Percentiles rank a stretch among this genome's conserved stretches.
Evolutionary conservation across 2,113 vertebrate genomes (phyloP).

Genomic region (Smithornis capensis): DNA sequence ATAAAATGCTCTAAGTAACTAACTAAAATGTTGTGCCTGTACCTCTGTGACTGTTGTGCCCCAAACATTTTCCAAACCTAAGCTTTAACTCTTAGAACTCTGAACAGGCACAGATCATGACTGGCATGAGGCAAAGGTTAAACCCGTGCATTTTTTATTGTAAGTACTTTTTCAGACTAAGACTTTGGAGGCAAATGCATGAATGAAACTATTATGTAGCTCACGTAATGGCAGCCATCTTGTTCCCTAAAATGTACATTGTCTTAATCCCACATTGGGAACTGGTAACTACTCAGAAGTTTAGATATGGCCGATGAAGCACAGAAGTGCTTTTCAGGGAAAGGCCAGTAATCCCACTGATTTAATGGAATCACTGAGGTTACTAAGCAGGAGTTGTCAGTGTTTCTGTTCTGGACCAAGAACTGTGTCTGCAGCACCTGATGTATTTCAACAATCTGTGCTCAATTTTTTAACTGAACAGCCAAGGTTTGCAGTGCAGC

Average conservation of each 20-base stretch:
- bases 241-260: not conserved
- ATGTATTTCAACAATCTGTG: not conserved
- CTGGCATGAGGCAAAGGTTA: not conserved
- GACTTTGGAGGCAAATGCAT: not conserved
- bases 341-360: not conserved
- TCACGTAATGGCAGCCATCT: not conserved
- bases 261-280: not conserved
- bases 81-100: not conserved
- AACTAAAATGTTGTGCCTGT: not conserved
- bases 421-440: not conserved
- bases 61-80: not conserved
- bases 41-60: not conserved
- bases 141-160: not conserved
- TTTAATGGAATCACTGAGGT: not conserved
- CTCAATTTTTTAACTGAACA: not conserved
- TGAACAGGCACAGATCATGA: not conserved
- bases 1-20: not conserved
- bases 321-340: not conserved
- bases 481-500: not conserved
- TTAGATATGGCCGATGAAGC: not conserved
- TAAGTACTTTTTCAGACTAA: not conserved
- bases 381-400: accelerated
- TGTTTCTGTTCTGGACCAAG: not conserved
- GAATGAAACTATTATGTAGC: not conserved
- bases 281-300: not conserved